Evolutionary conservation across 1,140 invertebrate genomes (phyloP).

Genomic region (Drosophila busckii): DNA sequence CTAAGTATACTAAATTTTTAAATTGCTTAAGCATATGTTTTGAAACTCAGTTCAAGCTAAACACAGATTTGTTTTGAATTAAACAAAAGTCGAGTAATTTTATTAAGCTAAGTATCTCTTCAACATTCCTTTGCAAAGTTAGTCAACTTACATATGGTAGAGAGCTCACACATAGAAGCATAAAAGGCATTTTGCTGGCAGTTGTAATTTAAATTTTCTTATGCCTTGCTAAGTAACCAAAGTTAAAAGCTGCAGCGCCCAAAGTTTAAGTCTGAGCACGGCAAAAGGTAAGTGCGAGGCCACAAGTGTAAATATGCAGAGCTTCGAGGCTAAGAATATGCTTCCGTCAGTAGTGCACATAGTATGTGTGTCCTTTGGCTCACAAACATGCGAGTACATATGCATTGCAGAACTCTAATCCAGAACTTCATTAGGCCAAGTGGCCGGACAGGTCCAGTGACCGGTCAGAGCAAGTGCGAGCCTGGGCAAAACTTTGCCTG

Average conservation of each 20-base stretch:
- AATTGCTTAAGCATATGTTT: too few relatives aligned
- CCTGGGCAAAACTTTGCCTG: conserved; percentile 33
- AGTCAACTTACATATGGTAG: too few relatives aligned
- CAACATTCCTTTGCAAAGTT: too few relatives aligned
- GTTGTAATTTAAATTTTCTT: too few relatives aligned
- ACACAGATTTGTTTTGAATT: too few relatives aligned
- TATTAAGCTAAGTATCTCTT: too few relatives aligned
- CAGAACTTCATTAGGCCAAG: conserved; percentile 63
- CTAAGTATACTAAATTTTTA: too few relatives aligned
- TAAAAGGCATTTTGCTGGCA: too few relatives aligned
- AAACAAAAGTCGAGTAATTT: too few relatives aligned
- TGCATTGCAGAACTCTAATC: conserved; percentile 27
- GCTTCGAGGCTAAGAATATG: conserved; percentile 14
- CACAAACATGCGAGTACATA: conserved; percentile 19
- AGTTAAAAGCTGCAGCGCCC: conserved; percentile 45
- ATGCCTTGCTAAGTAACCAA: conserved; percentile 16
- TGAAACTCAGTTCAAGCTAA: too few relatives aligned
- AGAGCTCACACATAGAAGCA: too few relatives aligned
- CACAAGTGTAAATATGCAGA: conserved; percentile 21
- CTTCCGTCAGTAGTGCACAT: neutral
- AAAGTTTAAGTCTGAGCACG: conserved; percentile 27
- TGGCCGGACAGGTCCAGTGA: conserved; percentile 17
- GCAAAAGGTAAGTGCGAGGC: conserved; percentile 31
- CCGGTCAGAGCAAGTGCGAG: neutral
- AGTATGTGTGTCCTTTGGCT: conserved; percentile 2